Percentiles rank a stretch among this genome's conserved stretches.
These are phyloP conservation scores for Baryphthengus martii DNA, from an alignment of 2,113 vertebrate species.

Conservation along the genomic window DNA sequence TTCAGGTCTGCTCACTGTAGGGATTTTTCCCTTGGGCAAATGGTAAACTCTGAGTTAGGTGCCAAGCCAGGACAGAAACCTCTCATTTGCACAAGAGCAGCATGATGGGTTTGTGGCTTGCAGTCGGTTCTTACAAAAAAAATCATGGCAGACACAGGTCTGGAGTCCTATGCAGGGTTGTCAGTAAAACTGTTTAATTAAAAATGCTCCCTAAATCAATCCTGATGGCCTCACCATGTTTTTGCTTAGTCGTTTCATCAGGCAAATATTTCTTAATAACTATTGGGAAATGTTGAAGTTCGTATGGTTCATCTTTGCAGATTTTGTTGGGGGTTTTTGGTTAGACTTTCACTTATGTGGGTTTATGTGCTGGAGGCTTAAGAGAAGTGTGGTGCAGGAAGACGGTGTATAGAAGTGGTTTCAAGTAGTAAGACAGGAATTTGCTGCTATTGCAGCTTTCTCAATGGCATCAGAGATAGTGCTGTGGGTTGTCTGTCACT, in stretches of 20 bases:
- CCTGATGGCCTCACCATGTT: background rate
- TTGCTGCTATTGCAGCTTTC: background rate
- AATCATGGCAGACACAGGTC: background rate
- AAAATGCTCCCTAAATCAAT: background rate
- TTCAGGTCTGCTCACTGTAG: rapidly evolving
- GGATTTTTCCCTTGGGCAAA: background rate
- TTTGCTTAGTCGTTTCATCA: background rate
- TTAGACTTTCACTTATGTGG: background rate
- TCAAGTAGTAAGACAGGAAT: background rate
- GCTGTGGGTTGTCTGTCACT: background rate
- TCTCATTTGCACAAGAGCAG: background rate
- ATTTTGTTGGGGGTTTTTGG: background rate
- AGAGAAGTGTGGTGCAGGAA: background rate
- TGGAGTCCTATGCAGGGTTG: background rate
- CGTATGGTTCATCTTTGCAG: background rate
- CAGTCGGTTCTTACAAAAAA: background rate
- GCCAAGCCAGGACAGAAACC: background rate
- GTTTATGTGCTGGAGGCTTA: background rate
- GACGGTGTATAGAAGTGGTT: background rate
- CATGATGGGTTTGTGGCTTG: background rate
- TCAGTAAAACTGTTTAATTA: background rate
- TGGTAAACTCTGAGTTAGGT: rapidly evolving
- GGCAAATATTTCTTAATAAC: background rate
- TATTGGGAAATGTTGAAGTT: rapidly evolving
- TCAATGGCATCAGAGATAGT: background rate